Conservation (phyloP, 2,797 vertebrate species). For the Alectoris magna region DNA sequence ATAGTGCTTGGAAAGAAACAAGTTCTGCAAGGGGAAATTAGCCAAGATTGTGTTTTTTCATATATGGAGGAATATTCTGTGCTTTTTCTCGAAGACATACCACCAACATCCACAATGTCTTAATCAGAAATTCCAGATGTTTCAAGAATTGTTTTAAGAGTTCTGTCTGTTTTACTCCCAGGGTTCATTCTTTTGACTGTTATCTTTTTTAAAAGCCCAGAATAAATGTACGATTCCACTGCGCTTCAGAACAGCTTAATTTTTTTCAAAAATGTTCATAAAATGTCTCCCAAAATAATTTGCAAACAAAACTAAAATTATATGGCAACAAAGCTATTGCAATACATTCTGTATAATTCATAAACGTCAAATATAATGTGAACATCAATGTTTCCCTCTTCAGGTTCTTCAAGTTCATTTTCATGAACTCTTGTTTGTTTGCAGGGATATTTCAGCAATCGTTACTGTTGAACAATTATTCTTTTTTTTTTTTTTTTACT, state of each 20-base stretch:
- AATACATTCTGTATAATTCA: background rate
- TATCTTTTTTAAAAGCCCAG: background rate
- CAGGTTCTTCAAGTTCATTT: background rate
- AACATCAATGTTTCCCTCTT: background rate
- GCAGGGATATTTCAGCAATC: background rate
- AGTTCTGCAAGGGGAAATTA: background rate
- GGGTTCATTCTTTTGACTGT: background rate
- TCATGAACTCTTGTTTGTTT: background rate
- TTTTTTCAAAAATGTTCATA: background rate
- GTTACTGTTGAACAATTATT: background rate
- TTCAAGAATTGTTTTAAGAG: background rate
- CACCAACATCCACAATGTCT: background rate
- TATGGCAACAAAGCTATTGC: background rate
- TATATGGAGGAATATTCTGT: background rate
- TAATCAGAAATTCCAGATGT: background rate
- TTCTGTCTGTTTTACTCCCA: background rate
- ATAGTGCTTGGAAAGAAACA: background rate
- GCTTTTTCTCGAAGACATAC: background rate
- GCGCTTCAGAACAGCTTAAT: background rate
- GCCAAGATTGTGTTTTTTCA: background rate
- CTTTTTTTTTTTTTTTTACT: background rate
- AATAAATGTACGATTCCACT: background rate
- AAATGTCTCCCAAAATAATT: background rate
- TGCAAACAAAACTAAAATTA: background rate
- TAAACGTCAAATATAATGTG: background rate